Conservation (phyloP, 2,797 vertebrate species). For the Chiroxiphia lanceolata region DNA sequence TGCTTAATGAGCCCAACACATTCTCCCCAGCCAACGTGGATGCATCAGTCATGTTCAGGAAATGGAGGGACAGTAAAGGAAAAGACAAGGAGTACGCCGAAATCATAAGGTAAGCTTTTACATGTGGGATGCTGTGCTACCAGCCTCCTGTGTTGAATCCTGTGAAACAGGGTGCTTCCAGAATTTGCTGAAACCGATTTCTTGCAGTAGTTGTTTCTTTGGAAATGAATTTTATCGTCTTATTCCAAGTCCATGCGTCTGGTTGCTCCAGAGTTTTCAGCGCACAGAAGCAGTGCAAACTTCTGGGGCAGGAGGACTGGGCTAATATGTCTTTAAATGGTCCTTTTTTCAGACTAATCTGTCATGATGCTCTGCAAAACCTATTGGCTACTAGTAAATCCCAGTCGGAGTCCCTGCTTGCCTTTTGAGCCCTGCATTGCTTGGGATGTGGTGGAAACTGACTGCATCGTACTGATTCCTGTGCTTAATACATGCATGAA, state of each 20-base stretch:
- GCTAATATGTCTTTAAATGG: not conserved
- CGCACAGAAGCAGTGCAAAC: not conserved
- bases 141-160: not conserved
- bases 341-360: not conserved
- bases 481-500: not conserved
- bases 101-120: slow-evolving; percentile 89
- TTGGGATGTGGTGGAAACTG: not conserved
- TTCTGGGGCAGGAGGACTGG: not conserved
- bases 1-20: slow-evolving; percentile 99
- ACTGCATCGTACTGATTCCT: not conserved
- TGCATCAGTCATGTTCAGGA: slow-evolving; percentile 98
- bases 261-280: not conserved
- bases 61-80: slow-evolving; percentile 99
- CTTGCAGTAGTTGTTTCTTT: not conserved
- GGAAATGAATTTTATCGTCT: not conserved
- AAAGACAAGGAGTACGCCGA: slow-evolving; percentile 98
- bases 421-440: not conserved
- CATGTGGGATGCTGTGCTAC: fast-evolving
- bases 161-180: not conserved
- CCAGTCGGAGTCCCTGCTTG: fast-evolving
- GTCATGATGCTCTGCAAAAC: not conserved
- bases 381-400: not conserved
- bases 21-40: slow-evolving; percentile 98
- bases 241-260: not conserved
- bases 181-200: not conserved